These are phyloP conservation scores for Paratilapia polleni DNA, from an alignment of 2,113 vertebrate species.

Conservation along the genomic window DNA sequence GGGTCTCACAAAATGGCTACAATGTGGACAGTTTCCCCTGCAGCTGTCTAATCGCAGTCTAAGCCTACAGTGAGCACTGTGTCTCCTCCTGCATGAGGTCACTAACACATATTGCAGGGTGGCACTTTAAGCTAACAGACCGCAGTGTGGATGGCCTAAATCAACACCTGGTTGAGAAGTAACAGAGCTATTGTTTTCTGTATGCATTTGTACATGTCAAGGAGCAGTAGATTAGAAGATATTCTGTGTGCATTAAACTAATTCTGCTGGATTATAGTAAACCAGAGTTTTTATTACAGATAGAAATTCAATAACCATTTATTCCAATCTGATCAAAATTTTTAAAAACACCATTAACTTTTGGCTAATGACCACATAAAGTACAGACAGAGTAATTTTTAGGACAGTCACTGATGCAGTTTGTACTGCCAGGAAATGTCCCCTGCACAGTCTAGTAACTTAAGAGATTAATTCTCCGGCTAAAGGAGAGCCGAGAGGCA, in stretches of 20 bases:
- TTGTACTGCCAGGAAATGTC: slow-evolving; percentile 10
- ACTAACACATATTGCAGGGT: slow-evolving; percentile 55
- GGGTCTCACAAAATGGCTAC: slow-evolving; percentile 73
- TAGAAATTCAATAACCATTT: not conserved
- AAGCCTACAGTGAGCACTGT: slow-evolving; percentile 58
- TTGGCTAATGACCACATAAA: not conserved
- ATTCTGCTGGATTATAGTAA: not conserved
- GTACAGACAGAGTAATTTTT: slow-evolving; percentile 5
- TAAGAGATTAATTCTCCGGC: slow-evolving; percentile 49
- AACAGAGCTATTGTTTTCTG: slow-evolving; percentile 20
- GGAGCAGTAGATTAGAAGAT: not conserved
- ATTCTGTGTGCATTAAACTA: slow-evolving; percentile 16
- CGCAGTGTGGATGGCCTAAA: slow-evolving; percentile 59
- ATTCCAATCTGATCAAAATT: not conserved
- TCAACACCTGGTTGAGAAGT: slow-evolving; percentile 71
- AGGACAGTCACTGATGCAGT: slow-evolving; percentile 19
- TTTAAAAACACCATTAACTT: not conserved
- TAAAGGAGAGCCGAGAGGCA: slow-evolving; percentile 43
- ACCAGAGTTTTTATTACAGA: slow-evolving; percentile 7
- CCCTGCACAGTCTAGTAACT: slow-evolving; percentile 47
- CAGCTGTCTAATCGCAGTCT: slow-evolving; percentile 71
- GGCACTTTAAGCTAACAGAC: slow-evolving; percentile 62
- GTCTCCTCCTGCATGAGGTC: slow-evolving; percentile 61
- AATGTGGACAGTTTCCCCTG: slow-evolving; percentile 68
- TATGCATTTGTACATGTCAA: slow-evolving; percentile 14